Evolutionary conservation across 2,113 vertebrate genomes (phyloP).

Genomic region (Phalacrocorax aristotelis): DNA sequence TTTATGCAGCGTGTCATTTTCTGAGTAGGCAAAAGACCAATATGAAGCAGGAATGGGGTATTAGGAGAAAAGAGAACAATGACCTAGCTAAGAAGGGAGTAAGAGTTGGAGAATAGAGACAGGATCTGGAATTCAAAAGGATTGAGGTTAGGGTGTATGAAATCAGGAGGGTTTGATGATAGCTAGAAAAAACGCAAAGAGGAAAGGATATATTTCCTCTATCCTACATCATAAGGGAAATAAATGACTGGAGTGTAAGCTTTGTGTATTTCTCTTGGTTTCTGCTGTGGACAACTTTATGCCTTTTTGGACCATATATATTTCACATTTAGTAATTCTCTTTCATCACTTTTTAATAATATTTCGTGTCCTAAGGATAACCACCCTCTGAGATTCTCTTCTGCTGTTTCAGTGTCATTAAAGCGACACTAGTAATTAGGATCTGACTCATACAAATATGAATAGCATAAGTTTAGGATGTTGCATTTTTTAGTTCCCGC

Average conservation of each 20-base stretch:
- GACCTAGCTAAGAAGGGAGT: neutral
- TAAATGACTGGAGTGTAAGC: neutral
- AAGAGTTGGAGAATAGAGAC: neutral
- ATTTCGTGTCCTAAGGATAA: conserved; percentile 39
- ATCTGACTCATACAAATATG: conserved; percentile 4
- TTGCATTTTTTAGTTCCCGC: neutral
- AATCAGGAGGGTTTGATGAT: neutral
- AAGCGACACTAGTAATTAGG: conserved; percentile 4
- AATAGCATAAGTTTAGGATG: neutral
- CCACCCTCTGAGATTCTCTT: neutral
- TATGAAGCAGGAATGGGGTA: neutral
- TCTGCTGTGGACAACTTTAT: neutral
- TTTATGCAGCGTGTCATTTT: neutral
- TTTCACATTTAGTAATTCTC: conserved; percentile 23
- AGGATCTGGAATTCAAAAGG: neutral
- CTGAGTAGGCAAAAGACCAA: neutral
- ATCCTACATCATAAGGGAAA: neutral
- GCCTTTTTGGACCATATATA: neutral
- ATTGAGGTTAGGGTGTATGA: neutral
- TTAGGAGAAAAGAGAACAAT: neutral
- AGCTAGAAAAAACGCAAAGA: neutral
- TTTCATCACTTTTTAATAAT: conserved; percentile 38
- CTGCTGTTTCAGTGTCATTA: neutral
- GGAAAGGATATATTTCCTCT: neutral
- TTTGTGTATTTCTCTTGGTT: neutral